phyloP scores from a whole-genome alignment of 2,113 vertebrate genomes.

The Hippocampus guttulatus region DNA sequence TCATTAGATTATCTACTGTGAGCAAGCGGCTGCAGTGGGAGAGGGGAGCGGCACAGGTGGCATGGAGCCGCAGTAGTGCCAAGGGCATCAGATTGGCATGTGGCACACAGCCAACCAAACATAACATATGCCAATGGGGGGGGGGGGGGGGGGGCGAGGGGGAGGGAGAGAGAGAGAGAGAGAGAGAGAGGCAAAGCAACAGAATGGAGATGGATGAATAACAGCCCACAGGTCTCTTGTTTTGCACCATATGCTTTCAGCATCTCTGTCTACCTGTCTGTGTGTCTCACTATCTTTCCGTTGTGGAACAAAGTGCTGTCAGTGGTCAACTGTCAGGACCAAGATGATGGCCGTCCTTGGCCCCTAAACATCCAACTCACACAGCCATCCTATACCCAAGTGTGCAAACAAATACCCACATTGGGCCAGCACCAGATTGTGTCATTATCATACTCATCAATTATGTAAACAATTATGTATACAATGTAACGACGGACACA shows the following conservation, averaged over 20 bases:
- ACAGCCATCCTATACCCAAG: slow-evolving; percentile 27
- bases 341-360: slow-evolving; percentile 39
- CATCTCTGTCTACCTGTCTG: slow-evolving; percentile 49
- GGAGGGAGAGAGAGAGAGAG: slow-evolving; percentile 9
- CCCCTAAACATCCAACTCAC: slow-evolving; percentile 17
- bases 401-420: slow-evolving; percentile 44
- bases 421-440: slow-evolving; percentile 66
- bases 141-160: slow-evolving; percentile 21
- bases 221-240: slow-evolving; percentile 60
- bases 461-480: slow-evolving; percentile 77
- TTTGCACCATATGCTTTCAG: slow-evolving; percentile 61
- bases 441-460: slow-evolving; percentile 81
- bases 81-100: slow-evolving; percentile 70
- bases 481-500: slow-evolving; percentile 49
- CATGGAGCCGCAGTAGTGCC: slow-evolving; percentile 58
- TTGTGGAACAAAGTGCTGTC: slow-evolving; percentile 55
- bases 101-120: slow-evolving; percentile 71
- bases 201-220: slow-evolving; percentile 13
- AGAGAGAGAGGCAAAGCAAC: slow-evolving; percentile 26
- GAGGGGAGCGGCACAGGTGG: slow-evolving; percentile 72
- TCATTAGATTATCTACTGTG: slow-evolving; percentile 1
- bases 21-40: slow-evolving; percentile 38
- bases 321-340: slow-evolving; percentile 57
- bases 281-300: slow-evolving; percentile 39
- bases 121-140: slow-evolving; percentile 66